phyloP scores from a whole-genome alignment of 1,140 invertebrate species.

The Reticulitermes speratus region DNA sequence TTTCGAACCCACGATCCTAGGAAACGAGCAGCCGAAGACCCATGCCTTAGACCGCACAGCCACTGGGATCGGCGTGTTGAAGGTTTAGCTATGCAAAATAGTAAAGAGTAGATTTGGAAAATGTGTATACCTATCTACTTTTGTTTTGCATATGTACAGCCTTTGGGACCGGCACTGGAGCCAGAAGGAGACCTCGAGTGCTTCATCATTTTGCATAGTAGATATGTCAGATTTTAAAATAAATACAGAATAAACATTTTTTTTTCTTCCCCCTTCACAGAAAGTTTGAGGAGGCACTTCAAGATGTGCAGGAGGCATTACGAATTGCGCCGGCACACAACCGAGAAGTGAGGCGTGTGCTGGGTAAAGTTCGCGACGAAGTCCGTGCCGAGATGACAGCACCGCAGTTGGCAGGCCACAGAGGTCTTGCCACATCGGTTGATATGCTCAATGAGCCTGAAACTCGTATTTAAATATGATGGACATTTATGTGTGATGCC shows the following conservation, averaged over 20 bases:
- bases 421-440: constrained; percentile 42
- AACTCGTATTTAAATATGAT: constrained; percentile 22
- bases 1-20: too few relatives aligned
- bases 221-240: too few relatives aligned
- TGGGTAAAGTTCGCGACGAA: constrained; percentile 64
- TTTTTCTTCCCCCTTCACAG: constrained; percentile 43
- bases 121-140: too few relatives aligned
- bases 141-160: too few relatives aligned
- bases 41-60: too few relatives aligned
- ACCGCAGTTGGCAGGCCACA: constrained; percentile 43
- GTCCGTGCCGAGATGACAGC: constrained; percentile 47
- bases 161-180: too few relatives aligned
- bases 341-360: constrained; percentile 64
- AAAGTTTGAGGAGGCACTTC: constrained; percentile 59
- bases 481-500: not conserved
- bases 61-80: too few relatives aligned
- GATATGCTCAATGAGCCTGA: constrained; percentile 47
- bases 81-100: too few relatives aligned
- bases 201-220: too few relatives aligned
- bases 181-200: too few relatives aligned
- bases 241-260: not conserved
- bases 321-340: constrained; percentile 64
- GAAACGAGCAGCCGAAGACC: too few relatives aligned
- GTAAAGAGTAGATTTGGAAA: too few relatives aligned
- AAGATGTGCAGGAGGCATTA: constrained; percentile 68